phyloP scores from a whole-genome alignment of 2,113 vertebrate genomes.

The Lasiurus borealis region DNA sequence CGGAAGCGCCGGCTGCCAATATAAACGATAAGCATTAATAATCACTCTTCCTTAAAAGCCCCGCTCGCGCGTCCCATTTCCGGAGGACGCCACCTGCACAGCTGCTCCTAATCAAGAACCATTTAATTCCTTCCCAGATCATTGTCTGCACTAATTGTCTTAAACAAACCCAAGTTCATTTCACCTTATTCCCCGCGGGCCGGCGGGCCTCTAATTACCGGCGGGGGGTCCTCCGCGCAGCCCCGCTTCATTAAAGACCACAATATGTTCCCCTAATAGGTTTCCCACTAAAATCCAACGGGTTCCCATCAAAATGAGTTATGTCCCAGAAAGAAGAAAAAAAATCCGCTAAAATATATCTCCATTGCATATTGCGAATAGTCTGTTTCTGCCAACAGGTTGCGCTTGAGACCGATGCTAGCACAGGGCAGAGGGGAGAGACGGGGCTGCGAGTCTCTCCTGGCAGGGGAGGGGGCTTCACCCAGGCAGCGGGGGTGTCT shows the following conservation, averaged over 20 bases:
- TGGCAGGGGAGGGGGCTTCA: neutral
- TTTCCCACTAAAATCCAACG: constrained; percentile 89
- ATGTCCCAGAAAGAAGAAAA: constrained; percentile 78
- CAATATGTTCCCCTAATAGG: constrained; percentile 88
- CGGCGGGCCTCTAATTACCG: constrained; percentile 88
- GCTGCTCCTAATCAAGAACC: constrained; percentile 84
- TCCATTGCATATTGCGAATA: constrained; percentile 79
- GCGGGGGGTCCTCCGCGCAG: constrained; percentile 84
- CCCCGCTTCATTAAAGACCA: constrained; percentile 88
- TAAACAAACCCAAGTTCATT: constrained; percentile 88
- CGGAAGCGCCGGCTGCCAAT: constrained; percentile 52
- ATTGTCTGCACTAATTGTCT: constrained; percentile 88
- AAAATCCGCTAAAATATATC: constrained; percentile 85
- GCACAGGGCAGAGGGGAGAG: neutral
- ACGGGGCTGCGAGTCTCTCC: neutral
- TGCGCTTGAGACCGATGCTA: constrained; percentile 27
- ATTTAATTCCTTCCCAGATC: constrained; percentile 87
- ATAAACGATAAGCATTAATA: constrained; percentile 69
- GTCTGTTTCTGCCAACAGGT: constrained; percentile 81
- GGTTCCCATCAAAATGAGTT: constrained; percentile 88
- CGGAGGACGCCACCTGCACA: constrained; percentile 80
- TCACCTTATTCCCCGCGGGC: constrained; percentile 86
- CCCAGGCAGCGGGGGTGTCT: neutral
- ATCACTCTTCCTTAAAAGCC: constrained; percentile 76
- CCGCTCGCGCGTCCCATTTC: constrained; percentile 78